Base-by-base conservation (phyloP, 2,888 invertebrate species). In the Orgyia antiqua region DNA sequence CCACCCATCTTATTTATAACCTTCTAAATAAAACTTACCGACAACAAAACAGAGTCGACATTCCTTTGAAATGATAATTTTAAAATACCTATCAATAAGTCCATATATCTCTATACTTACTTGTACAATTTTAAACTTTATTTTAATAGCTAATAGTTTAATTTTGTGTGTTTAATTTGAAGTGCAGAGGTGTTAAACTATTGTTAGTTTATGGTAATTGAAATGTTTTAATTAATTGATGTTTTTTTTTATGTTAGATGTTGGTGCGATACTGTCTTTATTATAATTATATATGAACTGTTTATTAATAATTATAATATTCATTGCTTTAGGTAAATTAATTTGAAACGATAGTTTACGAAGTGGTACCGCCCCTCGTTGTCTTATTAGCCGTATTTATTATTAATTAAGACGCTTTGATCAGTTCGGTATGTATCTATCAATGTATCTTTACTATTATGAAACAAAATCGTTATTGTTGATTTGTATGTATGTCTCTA, bases 111-210 rank as follows among this genome's bases (percentile, higher is more conserved):
- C 52, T 27, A 4, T 2, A 7, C 3, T n/a, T 24, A 9, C 4
- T 21, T 26, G 13, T 2, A 21, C 10, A n/a, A 42, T 28, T 45
- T 18, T 35, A 2, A 20, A 30, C 42, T 32, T 9, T 48, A 42
- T 31, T 0, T 2, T 1, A 1, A 0, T 19, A 0, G 0, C 0
- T 0, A 37, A 42, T 7, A 24, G 12, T 28, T 29, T 2, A 2
- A 19, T 36, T 33, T 41, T 2, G 1, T 15, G 2, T 39, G 29
- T 11, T 32, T 35, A 43, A 46, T 55, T 47, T 43, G n/a, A n/a
- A 55, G 42, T 47, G 36, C 31, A 29, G 26, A 51, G 42, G 66
- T 58, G 67, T 53, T 64, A 67, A 69, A 53, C 38, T 39, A 43
- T 52, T 58, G 51, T 52, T 47, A 42, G 42, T 28, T 45, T 45